phyloP scores from a whole-genome alignment of 2,797 vertebrate species.

The Enteromius trimaculatus region DNA sequence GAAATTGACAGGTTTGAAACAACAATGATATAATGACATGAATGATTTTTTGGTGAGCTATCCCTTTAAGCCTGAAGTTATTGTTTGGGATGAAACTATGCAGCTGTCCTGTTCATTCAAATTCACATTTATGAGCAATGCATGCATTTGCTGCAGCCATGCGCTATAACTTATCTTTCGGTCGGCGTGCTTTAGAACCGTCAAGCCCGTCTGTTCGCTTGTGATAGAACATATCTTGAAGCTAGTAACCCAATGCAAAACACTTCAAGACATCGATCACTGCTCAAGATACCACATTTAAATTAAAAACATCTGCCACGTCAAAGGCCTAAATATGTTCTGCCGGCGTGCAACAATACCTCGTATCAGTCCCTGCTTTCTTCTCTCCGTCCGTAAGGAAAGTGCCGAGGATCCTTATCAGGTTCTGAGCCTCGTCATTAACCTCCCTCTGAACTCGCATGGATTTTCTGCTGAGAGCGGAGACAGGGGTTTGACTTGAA shows the following conservation, averaged over 20 bases:
- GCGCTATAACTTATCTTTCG: not conserved
- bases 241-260: not conserved
- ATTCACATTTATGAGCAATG: conserved; percentile 4
- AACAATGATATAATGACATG: too few relatives aligned
- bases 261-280: conserved; percentile 19
- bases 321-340: conserved; percentile 33
- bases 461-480: conserved; percentile 52
- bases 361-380: not conserved
- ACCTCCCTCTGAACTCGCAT: conserved; percentile 67
- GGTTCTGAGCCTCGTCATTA: conserved; percentile 60
- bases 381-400: not conserved
- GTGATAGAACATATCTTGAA: conserved; percentile 15
- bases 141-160: conserved; percentile 27
- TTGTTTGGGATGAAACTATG: not conserved
- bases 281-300: conserved; percentile 24
- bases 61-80: not conserved
- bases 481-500: conserved; percentile 51
- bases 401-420: conserved; percentile 61
- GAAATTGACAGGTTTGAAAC: not conserved
- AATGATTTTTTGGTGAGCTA: not conserved
- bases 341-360: conserved; percentile 16
- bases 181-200: not conserved
- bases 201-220: not conserved
- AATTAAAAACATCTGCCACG: conserved; percentile 33
- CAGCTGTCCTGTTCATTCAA: not conserved